Evolutionary conservation across 2,888 invertebrate species (phyloP), one percentile per base, ranked within the genome.

Genomic region (Latheticus oryzae): DNA sequence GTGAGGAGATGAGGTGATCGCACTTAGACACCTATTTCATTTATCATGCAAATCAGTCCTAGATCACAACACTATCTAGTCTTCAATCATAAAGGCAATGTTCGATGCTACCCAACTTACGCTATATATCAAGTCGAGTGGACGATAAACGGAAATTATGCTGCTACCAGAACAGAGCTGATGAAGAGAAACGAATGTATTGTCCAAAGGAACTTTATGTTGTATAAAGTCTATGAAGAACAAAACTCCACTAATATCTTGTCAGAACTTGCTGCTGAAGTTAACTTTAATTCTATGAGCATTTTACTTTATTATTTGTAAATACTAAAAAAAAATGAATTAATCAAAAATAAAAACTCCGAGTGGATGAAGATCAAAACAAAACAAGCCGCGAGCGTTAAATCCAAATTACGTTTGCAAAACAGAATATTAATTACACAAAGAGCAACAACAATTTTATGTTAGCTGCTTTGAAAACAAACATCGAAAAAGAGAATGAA

Each of bases 21-120:
- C 53, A 48, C 23, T 52, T 35, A 37, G 13, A 45, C 43, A 47
- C 52, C 40, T 43, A 58, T 40, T 52, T 24, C 62, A 61, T 63
- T 63, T 63, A 63, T 64, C 64, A 64, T 63, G 61, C 43, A 64
- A 64, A 64, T 64, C 57, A 55, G 50, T 37, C 37, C 51, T 32
- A 56, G 61, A 61, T 64, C 61, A 55, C 47, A 35, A 17, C 35
- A 45, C 51, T 62, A 60, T 60, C 60, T 50, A 15, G 52, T 56
- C 54, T 43, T 63, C 60, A 56, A 60, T 62, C 62, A 62, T 55
- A 60, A 61, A 32, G 58, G 45, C 35, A 51, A 51, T 51, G 38
- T 30, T 57, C 19, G 38, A 23, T 40, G 33, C 33, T 45, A 24
- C 21, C 47, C 38, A 37, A 48, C 53, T 48, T 30, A 17, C 28